These are phyloP conservation scores for Ploceus nigricollis DNA, from an alignment of 2,113 vertebrate genomes.

Conservation along the genomic window DNA sequence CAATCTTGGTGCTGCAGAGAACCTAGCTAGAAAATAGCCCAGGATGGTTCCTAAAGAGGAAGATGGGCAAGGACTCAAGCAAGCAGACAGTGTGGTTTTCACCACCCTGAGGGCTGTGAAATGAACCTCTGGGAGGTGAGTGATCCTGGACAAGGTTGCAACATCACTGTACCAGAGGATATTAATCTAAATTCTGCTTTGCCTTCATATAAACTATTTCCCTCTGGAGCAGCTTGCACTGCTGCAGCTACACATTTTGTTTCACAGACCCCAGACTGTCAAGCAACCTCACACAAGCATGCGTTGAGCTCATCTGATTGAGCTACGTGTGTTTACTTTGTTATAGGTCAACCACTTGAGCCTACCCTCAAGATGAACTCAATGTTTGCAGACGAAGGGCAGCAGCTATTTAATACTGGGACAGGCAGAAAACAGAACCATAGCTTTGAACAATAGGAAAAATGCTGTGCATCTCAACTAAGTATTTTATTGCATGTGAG, in stretches of 20 bases:
- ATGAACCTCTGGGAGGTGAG: background rate
- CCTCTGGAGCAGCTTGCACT: background rate
- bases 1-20: background rate
- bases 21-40: background rate
- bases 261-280: constrained; percentile 40
- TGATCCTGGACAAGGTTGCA: constrained; percentile 5
- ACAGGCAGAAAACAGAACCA: constrained; percentile 12
- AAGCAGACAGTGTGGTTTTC: background rate
- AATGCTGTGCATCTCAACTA: background rate
- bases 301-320: constrained; percentile 25
- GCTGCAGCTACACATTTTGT: constrained; percentile 22
- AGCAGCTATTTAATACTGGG: constrained; percentile 51
- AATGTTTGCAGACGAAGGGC: constrained; percentile 62
- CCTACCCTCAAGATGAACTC: constrained; percentile 73
- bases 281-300: constrained; percentile 39
- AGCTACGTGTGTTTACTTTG: constrained; percentile 69
- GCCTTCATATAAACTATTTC: constrained; percentile 34
- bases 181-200: constrained; percentile 43
- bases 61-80: background rate
- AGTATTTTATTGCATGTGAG: background rate
- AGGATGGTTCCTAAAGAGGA: background rate
- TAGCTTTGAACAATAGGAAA: constrained; percentile 23
- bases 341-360: constrained; percentile 57
- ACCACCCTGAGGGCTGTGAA: background rate
- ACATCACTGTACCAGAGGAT: background rate